Conservation (phyloP, 92 coral and sea anemone genomes). For the Siderastrea radians region DNA sequence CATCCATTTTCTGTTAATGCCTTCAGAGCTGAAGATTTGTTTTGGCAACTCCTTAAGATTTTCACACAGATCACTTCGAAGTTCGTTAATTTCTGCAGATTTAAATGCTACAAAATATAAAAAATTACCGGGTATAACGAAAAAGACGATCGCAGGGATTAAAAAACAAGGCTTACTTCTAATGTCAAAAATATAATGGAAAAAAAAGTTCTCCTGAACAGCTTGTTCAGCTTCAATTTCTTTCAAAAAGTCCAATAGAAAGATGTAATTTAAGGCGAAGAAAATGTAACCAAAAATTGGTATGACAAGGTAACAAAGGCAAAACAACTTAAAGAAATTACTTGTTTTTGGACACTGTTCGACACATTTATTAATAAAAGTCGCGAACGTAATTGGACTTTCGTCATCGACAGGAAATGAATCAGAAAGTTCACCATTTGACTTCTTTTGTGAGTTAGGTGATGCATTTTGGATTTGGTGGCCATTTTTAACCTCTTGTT, state of each 20-base stretch:
- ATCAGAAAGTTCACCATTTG: no score
- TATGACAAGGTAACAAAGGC: neutral
- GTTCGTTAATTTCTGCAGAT: neutral
- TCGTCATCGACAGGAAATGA: no score
- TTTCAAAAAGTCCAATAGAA: neutral
- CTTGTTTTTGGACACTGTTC: neutral
- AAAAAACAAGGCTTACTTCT: constrained; percentile 3
- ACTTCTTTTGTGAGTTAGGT: no score
- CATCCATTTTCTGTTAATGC: neutral
- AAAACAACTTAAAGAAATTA: neutral
- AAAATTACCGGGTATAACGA: neutral
- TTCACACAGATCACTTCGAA: neutral
- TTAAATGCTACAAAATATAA: neutral
- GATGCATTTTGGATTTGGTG: no score
- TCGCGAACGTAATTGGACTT: neutral
- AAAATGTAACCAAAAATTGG: neutral
- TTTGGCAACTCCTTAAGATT: neutral
- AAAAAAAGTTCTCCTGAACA: neutral
- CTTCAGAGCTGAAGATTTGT: neutral
- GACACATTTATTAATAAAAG: neutral
- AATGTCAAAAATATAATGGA: neutral
- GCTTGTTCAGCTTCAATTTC: constrained; percentile 12
- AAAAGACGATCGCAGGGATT: constrained; percentile 2
- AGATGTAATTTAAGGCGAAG: neutral
- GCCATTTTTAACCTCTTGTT: no score